These are phyloP conservation scores for Rhincodon typus DNA, from an alignment of 2,797 vertebrate species.

Conservation along the genomic window DNA sequence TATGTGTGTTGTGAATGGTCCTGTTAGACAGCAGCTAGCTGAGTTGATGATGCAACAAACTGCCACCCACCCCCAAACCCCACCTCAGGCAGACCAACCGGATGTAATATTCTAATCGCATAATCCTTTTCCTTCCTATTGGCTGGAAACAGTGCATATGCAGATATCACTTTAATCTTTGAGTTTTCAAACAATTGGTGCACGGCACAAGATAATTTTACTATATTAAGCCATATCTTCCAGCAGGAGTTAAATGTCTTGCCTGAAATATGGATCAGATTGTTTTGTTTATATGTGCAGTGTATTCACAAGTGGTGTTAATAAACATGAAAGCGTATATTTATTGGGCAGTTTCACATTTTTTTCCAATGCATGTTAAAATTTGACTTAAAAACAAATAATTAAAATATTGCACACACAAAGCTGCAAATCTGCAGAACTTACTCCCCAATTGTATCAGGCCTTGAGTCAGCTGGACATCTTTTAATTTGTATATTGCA, in stretches of 20 bases:
- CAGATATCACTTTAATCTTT: slow-evolving; percentile 32
- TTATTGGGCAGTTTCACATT: not conserved
- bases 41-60: slow-evolving; percentile 46
- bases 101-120: slow-evolving; percentile 47
- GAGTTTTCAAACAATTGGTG: slow-evolving; percentile 41
- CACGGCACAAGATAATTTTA: slow-evolving; percentile 34
- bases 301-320: not conserved
- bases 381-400: not conserved
- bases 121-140: slow-evolving; percentile 43
- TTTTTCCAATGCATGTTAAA: not conserved
- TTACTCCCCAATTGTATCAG: not conserved
- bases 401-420: not conserved
- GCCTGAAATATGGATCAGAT: not conserved
- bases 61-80: slow-evolving; percentile 42
- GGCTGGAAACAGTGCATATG: slow-evolving; percentile 53
- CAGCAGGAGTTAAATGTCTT: not conserved
- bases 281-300: not conserved
- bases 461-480: not conserved
- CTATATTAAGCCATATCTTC: not conserved
- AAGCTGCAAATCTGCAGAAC: not conserved
- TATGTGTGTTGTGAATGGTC: not conserved
- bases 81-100: slow-evolving; percentile 52
- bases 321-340: not conserved
- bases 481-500: not conserved
- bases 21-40: slow-evolving; percentile 42